Percentiles rank a stretch among this genome's conserved stretches.
phyloP scores from a whole-genome alignment of 2,797 vertebrate genomes.

The Anguilla anguilla region DNA sequence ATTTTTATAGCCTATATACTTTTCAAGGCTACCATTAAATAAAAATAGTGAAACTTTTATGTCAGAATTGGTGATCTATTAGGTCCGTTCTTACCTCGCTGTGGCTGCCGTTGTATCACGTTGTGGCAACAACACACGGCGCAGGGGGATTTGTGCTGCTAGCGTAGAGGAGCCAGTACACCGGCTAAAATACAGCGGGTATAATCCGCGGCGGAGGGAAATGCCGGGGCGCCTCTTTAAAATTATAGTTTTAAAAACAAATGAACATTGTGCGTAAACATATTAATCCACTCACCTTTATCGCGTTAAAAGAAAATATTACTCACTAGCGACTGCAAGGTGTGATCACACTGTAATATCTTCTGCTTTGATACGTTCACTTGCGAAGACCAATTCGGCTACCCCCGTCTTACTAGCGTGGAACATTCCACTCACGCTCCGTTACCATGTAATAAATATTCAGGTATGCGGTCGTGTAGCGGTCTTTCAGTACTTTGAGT shows the following conservation, averaged over 20 bases:
- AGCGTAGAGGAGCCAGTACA: background rate
- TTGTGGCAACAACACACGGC: background rate
- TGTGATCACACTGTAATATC: background rate
- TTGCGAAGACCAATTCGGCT: background rate
- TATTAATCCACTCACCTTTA: background rate
- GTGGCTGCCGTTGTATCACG: conserved; percentile 39
- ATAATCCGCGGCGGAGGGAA: conserved; percentile 33
- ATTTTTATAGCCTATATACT: background rate
- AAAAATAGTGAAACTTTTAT: background rate
- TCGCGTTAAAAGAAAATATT: background rate
- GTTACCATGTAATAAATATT: background rate
- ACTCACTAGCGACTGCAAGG: background rate
- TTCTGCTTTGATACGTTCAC: background rate
- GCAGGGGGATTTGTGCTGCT: background rate
- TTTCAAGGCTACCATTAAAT: background rate
- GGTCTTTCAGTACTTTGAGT: background rate
- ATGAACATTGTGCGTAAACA: background rate
- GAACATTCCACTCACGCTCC: conserved; percentile 6
- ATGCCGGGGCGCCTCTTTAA: background rate
- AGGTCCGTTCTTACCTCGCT: conserved; percentile 46
- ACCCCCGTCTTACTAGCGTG: conserved; percentile 6
- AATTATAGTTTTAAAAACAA: background rate
- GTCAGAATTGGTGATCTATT: background rate
- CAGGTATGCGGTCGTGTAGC: background rate
- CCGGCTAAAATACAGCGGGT: conserved; percentile 37